Conservation (phyloP, 2,113 vertebrate species). For the Hepsetus odoe region DNA sequence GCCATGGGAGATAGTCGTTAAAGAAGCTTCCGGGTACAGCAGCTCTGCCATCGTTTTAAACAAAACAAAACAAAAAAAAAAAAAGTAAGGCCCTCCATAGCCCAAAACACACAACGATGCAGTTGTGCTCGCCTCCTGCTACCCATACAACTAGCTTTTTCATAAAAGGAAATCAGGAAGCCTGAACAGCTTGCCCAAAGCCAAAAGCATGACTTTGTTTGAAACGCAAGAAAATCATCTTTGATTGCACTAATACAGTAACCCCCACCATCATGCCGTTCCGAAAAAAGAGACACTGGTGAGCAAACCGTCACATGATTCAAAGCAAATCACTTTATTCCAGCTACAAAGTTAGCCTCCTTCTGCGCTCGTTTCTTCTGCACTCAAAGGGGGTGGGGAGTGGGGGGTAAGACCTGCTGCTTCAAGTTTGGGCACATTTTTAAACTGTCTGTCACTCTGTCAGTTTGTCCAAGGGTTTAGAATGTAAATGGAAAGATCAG, state of each 20-base stretch:
- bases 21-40: slow-evolving; percentile 7
- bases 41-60: neutral
- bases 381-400: neutral
- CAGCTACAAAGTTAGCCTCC: slow-evolving; percentile 31
- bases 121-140: slow-evolving; percentile 46
- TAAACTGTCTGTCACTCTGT: slow-evolving; percentile 14
- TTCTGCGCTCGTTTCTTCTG: neutral
- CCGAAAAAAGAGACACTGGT: slow-evolving; percentile 61
- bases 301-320: slow-evolving; percentile 67
- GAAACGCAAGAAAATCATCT: slow-evolving; percentile 65
- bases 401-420: slow-evolving; percentile 13
- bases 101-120: slow-evolving; percentile 41
- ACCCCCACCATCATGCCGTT: slow-evolving; percentile 50
- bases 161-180: slow-evolving; percentile 38
- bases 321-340: slow-evolving; percentile 49
- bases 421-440: slow-evolving; percentile 64
- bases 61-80: neutral
- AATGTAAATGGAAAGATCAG: slow-evolving; percentile 60
- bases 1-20: slow-evolving; percentile 16
- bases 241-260: slow-evolving; percentile 66
- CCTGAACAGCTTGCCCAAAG: slow-evolving; percentile 59
- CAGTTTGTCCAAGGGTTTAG: slow-evolving; percentile 53
- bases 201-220: slow-evolving; percentile 69
- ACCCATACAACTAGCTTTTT: slow-evolving; percentile 58
- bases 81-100: neutral